phyloP scores from a whole-genome alignment of 1,140 invertebrate species.

The Atta colombica region DNA sequence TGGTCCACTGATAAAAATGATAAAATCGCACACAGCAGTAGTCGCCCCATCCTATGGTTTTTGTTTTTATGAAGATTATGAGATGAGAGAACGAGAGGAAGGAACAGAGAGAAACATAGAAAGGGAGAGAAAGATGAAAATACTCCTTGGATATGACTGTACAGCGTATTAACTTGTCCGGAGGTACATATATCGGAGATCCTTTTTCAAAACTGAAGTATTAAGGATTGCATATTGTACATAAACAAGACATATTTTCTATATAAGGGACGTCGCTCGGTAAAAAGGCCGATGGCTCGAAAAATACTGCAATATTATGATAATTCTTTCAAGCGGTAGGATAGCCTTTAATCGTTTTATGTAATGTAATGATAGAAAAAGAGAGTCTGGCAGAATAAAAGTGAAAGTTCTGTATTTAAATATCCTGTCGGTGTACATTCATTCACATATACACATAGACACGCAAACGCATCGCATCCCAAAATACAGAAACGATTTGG shows the following conservation, averaged over 20 bases:
- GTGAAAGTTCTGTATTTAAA: slow-evolving; percentile 87
- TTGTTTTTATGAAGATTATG: slow-evolving; percentile 42
- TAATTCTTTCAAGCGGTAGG: slow-evolving; percentile 87
- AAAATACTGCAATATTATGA: slow-evolving; percentile 87
- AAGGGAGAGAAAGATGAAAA: slow-evolving; percentile 64
- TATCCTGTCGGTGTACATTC: slow-evolving; percentile 61
- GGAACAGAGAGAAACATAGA: slow-evolving; percentile 63
- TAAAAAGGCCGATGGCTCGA: slow-evolving; percentile 83
- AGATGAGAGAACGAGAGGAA: slow-evolving; percentile 12
- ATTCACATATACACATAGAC: slow-evolving; percentile 47
- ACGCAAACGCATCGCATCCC: neutral
- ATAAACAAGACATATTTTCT: slow-evolving; percentile 88
- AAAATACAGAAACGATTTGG: neutral
- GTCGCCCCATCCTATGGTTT: slow-evolving; percentile 40
- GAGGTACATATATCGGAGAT: slow-evolving; percentile 84
- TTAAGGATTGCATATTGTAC: slow-evolving; percentile 87
- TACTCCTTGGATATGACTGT: slow-evolving; percentile 85
- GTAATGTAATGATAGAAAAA: slow-evolving; percentile 87
- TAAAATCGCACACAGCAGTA: slow-evolving; percentile 57
- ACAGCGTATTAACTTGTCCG: slow-evolving; percentile 84
- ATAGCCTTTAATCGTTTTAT: slow-evolving; percentile 87
- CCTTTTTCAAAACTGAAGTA: slow-evolving; percentile 84
- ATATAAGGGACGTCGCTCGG: slow-evolving; percentile 86
- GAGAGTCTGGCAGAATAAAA: slow-evolving; percentile 86
- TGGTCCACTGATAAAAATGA: slow-evolving; percentile 30